A percentile compares a stretch with the other conserved stretches of the same genome.
These are phyloP conservation scores for Manis pentadactyla DNA, from an alignment of 2,797 vertebrate genomes.

Conservation along the genomic window DNA sequence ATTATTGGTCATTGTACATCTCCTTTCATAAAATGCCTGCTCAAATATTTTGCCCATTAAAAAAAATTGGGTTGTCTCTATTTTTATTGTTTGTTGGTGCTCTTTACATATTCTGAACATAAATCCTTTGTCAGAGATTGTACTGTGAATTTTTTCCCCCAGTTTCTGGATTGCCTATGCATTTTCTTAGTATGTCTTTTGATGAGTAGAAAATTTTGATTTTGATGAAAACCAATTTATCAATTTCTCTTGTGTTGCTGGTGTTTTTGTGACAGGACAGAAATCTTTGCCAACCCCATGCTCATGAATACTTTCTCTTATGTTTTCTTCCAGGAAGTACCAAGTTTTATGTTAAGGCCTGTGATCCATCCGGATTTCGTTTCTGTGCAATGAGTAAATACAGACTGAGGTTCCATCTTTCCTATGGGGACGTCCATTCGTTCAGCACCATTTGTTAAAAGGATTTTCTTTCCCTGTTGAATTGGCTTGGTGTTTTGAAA, in stretches of 20 bases:
- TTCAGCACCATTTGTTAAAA: background rate
- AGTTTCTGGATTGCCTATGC: background rate
- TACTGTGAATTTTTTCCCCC: background rate
- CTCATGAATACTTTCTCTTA: background rate
- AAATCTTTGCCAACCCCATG: background rate
- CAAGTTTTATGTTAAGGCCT: background rate
- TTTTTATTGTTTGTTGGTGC: background rate
- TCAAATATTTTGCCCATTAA: too few relatives aligned
- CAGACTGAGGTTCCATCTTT: background rate
- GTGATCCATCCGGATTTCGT: background rate
- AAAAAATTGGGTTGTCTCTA: background rate
- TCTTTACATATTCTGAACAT: background rate
- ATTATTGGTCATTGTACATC: background rate
- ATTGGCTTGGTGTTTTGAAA: rapidly evolving
- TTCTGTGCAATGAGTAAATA: background rate
- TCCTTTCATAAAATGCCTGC: background rate
- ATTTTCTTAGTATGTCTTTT: background rate
- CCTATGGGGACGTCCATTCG: rapidly evolving
- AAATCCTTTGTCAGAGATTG: background rate
- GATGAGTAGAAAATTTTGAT: background rate
- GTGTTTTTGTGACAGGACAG: background rate
- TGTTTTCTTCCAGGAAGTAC: background rate
- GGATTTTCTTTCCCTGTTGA: background rate
- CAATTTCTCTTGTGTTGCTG: background rate
- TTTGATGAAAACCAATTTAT: background rate